These are phyloP conservation scores for Brotula barbata DNA, from an alignment of 2,797 vertebrate species.

Conservation along the genomic window DNA sequence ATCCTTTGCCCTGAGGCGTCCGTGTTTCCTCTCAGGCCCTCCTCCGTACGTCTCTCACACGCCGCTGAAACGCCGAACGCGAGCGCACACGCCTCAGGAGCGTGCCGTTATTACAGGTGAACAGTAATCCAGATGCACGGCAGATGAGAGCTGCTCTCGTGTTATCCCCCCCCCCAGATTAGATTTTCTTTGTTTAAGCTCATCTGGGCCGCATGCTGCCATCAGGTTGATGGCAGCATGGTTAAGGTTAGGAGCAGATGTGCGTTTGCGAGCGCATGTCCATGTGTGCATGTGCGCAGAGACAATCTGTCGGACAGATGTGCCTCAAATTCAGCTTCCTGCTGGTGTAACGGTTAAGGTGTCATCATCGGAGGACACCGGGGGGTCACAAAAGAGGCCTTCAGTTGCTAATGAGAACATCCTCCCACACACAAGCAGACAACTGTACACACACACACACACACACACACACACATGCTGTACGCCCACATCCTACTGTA, in stretches of 20 bases:
- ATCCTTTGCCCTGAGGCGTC: constrained; percentile 96
- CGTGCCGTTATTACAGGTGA: constrained; percentile 59
- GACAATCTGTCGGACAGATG: constrained; percentile 55
- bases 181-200: constrained; percentile 52
- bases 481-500: not conserved
- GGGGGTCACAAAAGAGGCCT: constrained; percentile 25
- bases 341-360: constrained; percentile 54
- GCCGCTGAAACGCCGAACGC: constrained; percentile 52
- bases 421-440: not conserved
- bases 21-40: no score
- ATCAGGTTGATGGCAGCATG: constrained; percentile 56
- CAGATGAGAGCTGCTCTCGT: constrained; percentile 59
- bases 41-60: no score
- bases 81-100: constrained; percentile 59
- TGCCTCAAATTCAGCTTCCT: constrained; percentile 48
- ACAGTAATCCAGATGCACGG: constrained; percentile 67
- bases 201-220: constrained; percentile 45
- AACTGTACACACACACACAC: not conserved
- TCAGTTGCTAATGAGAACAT: constrained; percentile 35
- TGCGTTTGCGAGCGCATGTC: constrained; percentile 17
- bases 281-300: constrained; percentile 6
- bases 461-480: not conserved
- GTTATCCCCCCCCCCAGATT: constrained; percentile 51
- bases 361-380: constrained; percentile 48
- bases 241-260: constrained; percentile 45